phyloP scores from a whole-genome alignment of 2,113 vertebrate species.

The Nicator chloris region DNA sequence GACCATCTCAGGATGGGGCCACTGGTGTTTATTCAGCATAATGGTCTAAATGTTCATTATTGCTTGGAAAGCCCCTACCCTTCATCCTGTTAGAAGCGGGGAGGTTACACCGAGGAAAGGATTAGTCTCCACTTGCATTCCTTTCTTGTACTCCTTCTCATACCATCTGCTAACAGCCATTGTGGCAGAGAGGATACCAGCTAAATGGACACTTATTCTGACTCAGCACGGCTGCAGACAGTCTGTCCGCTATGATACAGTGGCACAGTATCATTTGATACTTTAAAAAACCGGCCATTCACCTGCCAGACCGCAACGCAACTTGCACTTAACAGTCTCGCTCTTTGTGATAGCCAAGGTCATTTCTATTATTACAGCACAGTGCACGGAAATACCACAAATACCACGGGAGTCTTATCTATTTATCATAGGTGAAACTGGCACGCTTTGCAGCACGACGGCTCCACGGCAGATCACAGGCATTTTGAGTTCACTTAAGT shows the following conservation, averaged over 20 bases:
- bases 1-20: neutral
- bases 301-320: constrained; percentile 23
- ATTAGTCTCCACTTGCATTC: constrained; percentile 30
- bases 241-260: neutral
- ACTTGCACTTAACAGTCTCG: neutral
- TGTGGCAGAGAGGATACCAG: constrained; percentile 13
- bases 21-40: neutral
- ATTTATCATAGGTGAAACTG: constrained; percentile 48
- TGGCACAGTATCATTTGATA: neutral
- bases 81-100: neutral
- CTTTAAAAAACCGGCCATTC: neutral
- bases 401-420: constrained; percentile 49
- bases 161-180: neutral
- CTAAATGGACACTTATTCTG: constrained; percentile 13
- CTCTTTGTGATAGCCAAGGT: constrained; percentile 52
- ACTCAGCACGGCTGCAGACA: constrained; percentile 24
- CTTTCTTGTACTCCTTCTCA: neutral
- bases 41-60: neutral
- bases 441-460: neutral
- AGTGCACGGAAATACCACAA: constrained; percentile 58
- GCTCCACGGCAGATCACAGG: neutral
- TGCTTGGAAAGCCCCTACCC: neutral
- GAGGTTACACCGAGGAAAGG: neutral
- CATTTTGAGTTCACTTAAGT: neutral
- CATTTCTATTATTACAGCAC: constrained; percentile 51